Conservation (phyloP, 1,140 invertebrate genomes). For the Probaryconus sp. region DNA sequence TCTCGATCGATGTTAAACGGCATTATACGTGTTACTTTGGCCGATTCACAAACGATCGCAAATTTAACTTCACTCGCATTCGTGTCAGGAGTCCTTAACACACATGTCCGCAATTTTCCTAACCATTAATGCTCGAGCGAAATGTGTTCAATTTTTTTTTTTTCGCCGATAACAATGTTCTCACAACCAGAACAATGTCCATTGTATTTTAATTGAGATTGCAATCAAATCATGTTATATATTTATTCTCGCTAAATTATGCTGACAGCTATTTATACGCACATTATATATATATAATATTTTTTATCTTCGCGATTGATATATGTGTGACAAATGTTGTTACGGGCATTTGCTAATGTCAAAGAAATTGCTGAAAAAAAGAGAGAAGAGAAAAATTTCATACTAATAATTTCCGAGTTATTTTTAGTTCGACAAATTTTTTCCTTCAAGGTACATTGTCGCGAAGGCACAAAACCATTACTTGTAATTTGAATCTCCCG, state of each 20-base stretch:
- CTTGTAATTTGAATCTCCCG: too few relatives aligned
- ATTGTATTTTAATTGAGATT: conserved; percentile 51
- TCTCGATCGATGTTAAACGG: conserved; percentile 49
- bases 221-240: conserved; percentile 25
- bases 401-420: too few relatives aligned
- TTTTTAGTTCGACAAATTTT: too few relatives aligned
- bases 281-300: neutral
- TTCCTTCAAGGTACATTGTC: too few relatives aligned
- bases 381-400: too few relatives aligned
- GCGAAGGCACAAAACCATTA: too few relatives aligned
- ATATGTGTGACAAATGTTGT: neutral
- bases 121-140: conserved; percentile 35
- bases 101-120: conserved; percentile 1
- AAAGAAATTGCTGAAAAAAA: conserved; percentile 5
- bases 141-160: conserved; percentile 22
- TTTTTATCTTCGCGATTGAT: conserved; percentile 3
- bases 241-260: conserved; percentile 5
- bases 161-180: neutral
- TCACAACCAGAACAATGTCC: conserved; percentile 35
- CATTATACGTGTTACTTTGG: conserved; percentile 27
- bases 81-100: conserved; percentile 44
- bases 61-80: conserved; percentile 29
- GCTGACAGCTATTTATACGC: neutral
- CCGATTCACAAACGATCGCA: conserved; percentile 16
- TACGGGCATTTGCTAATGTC: neutral